Evolutionary conservation across 2,113 vertebrate species (phyloP).

Genomic region (Pseudopodoces humilis): DNA sequence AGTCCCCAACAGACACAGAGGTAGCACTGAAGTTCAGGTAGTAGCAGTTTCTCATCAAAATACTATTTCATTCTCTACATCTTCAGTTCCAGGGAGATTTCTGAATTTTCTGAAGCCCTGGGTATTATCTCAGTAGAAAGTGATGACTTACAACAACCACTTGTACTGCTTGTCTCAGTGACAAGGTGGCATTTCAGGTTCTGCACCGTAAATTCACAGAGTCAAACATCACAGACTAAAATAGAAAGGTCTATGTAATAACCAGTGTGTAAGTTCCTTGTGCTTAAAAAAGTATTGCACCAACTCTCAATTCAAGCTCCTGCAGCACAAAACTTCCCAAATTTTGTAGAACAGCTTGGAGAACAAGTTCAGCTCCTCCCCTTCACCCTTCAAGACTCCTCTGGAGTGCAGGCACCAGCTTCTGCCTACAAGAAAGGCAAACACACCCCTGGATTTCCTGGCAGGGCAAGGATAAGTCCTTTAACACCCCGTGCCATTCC

Average conservation of each 20-base stretch:
- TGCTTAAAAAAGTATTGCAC: background rate
- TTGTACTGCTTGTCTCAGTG: background rate
- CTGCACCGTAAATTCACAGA: background rate
- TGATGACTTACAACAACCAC: background rate
- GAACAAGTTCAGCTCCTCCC: background rate
- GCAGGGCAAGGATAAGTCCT: background rate
- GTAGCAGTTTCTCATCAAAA: background rate
- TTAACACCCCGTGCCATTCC: fast-evolving
- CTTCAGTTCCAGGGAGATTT: background rate
- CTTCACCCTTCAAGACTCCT: background rate
- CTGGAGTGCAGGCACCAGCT: background rate
- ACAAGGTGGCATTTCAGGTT: background rate
- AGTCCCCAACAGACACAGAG: background rate
- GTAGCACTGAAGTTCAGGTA: background rate
- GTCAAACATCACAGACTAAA: background rate
- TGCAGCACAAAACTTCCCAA: background rate
- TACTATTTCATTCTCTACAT: background rate
- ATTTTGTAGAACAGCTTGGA: background rate
- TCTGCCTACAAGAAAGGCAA: background rate
- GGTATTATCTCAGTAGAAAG: background rate
- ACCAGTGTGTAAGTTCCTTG: fast-evolving
- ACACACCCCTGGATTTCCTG: background rate
- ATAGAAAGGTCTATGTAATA: background rate
- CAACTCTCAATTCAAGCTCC: background rate
- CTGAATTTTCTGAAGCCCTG: background rate